Base-by-base conservation (phyloP, 2,888 invertebrate species). In the Drosophila pullipes region DNA sequence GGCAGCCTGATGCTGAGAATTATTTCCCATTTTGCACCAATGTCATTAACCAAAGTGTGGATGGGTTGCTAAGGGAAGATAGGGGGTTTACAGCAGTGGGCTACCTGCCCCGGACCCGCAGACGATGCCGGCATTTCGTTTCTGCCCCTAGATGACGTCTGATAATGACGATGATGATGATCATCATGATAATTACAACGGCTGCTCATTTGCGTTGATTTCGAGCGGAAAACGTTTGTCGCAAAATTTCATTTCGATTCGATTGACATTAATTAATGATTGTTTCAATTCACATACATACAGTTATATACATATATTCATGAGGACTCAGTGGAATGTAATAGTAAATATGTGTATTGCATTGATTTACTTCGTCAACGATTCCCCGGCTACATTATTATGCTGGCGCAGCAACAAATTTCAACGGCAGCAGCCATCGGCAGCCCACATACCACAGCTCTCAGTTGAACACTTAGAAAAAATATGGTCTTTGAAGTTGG, bases 251-350 rank as follows among this genome's bases (percentile, higher is more conserved):
- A 87, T 86, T 85, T 85, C 79, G 68, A 77, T 85, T 89, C 84
- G 89, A 88, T 88, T 89, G 88, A 88, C 88, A 88, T 89, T 89
- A 89, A 89, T 89, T 89, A 89, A 89, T 89, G 88, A 89, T 89
- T 89, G 85, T 87, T 88, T 79, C 88, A 72, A 83, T 72, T 71
- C 75, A 69, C 76, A 82, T 66, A 81, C 30, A 62, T 35, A 52
- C 31, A 30, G 41, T 58, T 39, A 52, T 28, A 44, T 16, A 30
- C 18, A 64, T 33, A 37, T 22, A 35, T 9, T 41, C 39, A 52
- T 13, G 41, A 25, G 33, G 35, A 52, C 52, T 16, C 61, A 6
- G 31, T 55, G 55, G 49, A n/a, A 55, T 28, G 37, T 54, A 69
- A 59, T 58, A 55, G 62, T 63, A 71, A 59, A 63, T 72, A 64